Base-by-base conservation (phyloP, 1,140 invertebrate genomes). In the Caligus rogercresseyi region DNA sequence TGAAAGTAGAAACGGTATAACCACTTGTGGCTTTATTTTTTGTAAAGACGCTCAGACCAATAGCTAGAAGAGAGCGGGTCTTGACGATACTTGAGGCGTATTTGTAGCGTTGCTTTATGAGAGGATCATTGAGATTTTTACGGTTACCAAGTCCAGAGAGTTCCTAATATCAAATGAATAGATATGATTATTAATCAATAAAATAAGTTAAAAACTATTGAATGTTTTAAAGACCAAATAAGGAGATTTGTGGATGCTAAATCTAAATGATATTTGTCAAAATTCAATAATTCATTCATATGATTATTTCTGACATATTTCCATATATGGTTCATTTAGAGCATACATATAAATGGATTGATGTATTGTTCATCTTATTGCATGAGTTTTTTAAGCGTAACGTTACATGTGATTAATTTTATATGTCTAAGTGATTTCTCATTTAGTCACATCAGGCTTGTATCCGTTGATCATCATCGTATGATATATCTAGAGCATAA, bases 41-140 rank as follows among this genome's bases (percentile, higher is more conserved):
- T 63, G 71, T 70, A 68, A 76, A 78, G 65, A 73, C 76, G 3
- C 74, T 74, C 1, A 78, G 61, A 3, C 77, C 77, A 57, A 78
- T 66, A 21, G 77, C 75, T 16, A 78, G 67, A 58, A 78, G 70
- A 14, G 76, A 72, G 56, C 74, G 66, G 18, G 70, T 71, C 55
- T 70, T 71, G 3, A 75, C 76, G 21, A 71, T 68, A 25, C 73
- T 70, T 52, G 64, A 59, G n/a, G 75, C 68, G 23, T 68, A 69
- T 64, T 67, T 70, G 65, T 77, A 78, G 15, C 77, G 67, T 15
- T 77, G 71, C 54, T 78, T 76, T 59, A 78, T 70, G 43, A 69
- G 69, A 55, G 74, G 75, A 53, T 70, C 66, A 64, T 69, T 71
- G 24, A 75, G 64, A 26, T 69, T 66, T 53, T 69, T 71, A 62